phyloP scores from a whole-genome alignment of 2,888 invertebrate species.

The Caenorhabditis angaria region DNA sequence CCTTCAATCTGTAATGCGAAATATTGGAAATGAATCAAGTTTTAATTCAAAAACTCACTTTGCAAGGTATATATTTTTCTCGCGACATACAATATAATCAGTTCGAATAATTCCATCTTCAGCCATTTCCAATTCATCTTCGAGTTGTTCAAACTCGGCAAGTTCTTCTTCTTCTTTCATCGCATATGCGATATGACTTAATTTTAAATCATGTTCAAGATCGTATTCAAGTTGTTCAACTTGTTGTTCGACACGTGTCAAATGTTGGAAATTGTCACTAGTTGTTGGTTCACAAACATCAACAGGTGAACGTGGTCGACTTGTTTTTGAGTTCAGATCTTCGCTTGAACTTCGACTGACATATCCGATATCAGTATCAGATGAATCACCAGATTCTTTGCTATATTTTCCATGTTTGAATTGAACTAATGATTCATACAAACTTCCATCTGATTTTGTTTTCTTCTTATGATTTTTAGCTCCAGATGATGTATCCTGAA shows the following conservation, averaged over 20 bases:
- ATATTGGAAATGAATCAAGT: background rate
- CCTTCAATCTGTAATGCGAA: constrained; percentile 32
- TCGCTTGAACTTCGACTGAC: constrained; percentile 55
- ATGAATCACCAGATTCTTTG: constrained; percentile 39
- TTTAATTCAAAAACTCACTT: constrained; percentile 30
- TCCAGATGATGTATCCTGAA: constrained; percentile 14
- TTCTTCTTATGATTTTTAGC: constrained; percentile 13
- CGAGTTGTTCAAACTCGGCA: constrained; percentile 53
- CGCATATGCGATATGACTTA: constrained; percentile 37
- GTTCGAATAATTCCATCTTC: constrained; percentile 50
- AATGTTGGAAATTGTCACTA: constrained; percentile 27
- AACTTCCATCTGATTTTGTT: constrained; percentile 22
- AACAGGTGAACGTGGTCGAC: constrained; percentile 20
- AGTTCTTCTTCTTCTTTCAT: constrained; percentile 47
- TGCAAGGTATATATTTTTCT: constrained; percentile 48
- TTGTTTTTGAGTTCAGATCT: constrained; percentile 44
- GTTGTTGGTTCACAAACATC: constrained; percentile 14
- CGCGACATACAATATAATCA: constrained; percentile 42
- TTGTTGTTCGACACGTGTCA: constrained; percentile 22
- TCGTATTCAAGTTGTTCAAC: constrained; percentile 27
- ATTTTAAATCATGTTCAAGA: constrained; percentile 25
- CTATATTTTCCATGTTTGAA: constrained; percentile 47
- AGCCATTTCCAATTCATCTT: constrained; percentile 48
- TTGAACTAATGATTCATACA: constrained; percentile 40
- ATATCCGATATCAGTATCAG: constrained; percentile 56